phyloP scores from a whole-genome alignment of 2,888 invertebrate genomes.

The Drosophila nr. perissopoda region DNA sequence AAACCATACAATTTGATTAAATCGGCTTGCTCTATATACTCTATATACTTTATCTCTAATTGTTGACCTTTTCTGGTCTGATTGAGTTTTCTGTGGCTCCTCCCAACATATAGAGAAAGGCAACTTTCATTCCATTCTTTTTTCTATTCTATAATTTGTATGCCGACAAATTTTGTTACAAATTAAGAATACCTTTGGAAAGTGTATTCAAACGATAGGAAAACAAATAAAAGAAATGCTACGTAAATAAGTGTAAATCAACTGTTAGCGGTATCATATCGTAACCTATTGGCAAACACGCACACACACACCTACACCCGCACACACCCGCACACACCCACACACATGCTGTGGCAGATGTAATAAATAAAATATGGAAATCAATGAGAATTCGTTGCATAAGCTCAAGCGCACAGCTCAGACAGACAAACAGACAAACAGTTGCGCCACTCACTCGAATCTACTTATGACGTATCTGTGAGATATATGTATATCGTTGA shows the following conservation, averaged over 20 bases:
- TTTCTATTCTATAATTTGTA: background rate
- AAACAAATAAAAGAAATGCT: constrained; percentile 63
- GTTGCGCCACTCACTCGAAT: constrained; percentile 30
- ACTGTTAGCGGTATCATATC: constrained; percentile 77
- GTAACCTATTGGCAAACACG: constrained; percentile 65
- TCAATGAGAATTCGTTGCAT: constrained; percentile 76
- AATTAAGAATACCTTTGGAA: background rate
- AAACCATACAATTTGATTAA: too few species aligned
- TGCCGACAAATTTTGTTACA: background rate
- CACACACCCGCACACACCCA: constrained; percentile 14
- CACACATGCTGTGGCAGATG: constrained; percentile 16
- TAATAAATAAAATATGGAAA: constrained; percentile 79
- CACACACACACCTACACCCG: constrained; percentile 7
- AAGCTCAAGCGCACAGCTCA: constrained; percentile 45
- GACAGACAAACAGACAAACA: constrained; percentile 10
- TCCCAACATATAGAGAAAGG: too few species aligned
- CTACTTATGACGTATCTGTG: constrained; percentile 36
- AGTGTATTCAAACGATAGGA: constrained; percentile 14
- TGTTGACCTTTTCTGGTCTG: too few species aligned
- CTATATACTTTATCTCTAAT: too few species aligned
- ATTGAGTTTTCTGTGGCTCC: too few species aligned
- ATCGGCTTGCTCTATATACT: too few species aligned
- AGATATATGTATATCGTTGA: constrained; percentile 22
- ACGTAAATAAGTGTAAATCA: constrained; percentile 79
- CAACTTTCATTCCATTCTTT: background rate